A percentile compares a stretch with the other conserved stretches of the same genome.
phyloP scores from a whole-genome alignment of 2,888 invertebrate species.

The Ctenicera cuprea region DNA sequence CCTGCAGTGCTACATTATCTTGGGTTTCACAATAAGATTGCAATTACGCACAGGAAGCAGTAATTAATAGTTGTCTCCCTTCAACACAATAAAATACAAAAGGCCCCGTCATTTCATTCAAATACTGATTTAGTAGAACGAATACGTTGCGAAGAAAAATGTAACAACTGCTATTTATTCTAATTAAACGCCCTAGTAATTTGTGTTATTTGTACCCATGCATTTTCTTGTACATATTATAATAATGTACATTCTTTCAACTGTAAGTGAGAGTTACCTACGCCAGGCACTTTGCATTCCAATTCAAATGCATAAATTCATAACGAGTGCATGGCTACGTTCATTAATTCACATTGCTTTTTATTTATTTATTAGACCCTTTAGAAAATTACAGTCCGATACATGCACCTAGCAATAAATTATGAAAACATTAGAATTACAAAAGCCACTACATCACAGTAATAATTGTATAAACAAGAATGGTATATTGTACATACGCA shows the following conservation, averaged over 20 bases:
- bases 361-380: background rate
- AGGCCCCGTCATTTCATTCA: slow-evolving; percentile 35
- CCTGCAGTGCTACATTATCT: slow-evolving; percentile 36
- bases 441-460: too few species aligned
- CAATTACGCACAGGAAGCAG: slow-evolving; percentile 43
- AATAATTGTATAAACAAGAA: too few species aligned
- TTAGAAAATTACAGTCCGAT: background rate
- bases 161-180: slow-evolving; percentile 30
- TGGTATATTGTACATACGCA: too few species aligned
- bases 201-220: slow-evolving; percentile 32
- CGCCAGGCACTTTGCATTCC: slow-evolving; percentile 14
- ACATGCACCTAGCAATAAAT: too few species aligned
- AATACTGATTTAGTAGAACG: slow-evolving; percentile 31
- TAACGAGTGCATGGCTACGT: background rate
- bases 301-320: slow-evolving; percentile 10
- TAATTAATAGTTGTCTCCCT: slow-evolving; percentile 47
- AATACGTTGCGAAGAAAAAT: slow-evolving; percentile 30
- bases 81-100: slow-evolving; percentile 34
- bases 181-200: slow-evolving; percentile 29
- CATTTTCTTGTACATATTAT: slow-evolving; percentile 13
- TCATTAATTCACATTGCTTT: background rate
- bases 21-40: slow-evolving; percentile 45
- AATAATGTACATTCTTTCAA: slow-evolving; percentile 15
- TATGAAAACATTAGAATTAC: too few species aligned
- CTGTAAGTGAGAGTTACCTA: slow-evolving; percentile 23